Percentiles rank a stretch among this genome's conserved stretches.
These are phyloP conservation scores for Umimayanthus chanpuru DNA, from an alignment of 92 coral and sea anemone species.

Conservation along the genomic window DNA sequence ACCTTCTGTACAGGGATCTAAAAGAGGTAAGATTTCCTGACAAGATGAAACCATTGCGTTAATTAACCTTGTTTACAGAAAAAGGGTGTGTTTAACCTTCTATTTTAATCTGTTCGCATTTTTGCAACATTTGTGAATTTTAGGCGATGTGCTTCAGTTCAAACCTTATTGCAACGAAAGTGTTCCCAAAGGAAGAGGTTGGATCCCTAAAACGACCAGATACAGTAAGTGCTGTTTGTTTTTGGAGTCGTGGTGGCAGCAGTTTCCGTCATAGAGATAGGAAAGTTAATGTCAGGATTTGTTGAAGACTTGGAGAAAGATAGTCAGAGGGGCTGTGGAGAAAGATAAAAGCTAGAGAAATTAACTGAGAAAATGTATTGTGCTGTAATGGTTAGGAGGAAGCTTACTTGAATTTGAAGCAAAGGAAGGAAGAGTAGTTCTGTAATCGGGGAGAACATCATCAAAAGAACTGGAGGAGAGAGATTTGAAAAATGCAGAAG, in stretches of 20 bases:
- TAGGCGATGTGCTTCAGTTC: slow-evolving; percentile 97
- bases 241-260: neutral
- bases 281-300: neutral
- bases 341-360: too few species aligned
- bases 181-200: slow-evolving; percentile 88
- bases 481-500: too few species aligned
- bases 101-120: too few species aligned
- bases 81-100: too few species aligned
- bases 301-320: too few species aligned
- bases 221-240: slow-evolving; percentile 64
- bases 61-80: neutral
- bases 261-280: neutral
- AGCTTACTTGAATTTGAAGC: too few species aligned
- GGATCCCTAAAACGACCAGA: slow-evolving; percentile 84
- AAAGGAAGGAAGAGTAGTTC: too few species aligned
- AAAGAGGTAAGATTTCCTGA: slow-evolving; percentile 72
- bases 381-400: too few species aligned
- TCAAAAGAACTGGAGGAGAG: too few species aligned
- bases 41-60: neutral
- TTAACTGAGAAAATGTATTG: too few species aligned
- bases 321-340: too few species aligned
- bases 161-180: slow-evolving; percentile 80
- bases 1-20: slow-evolving; percentile 90
- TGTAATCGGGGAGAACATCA: too few species aligned
- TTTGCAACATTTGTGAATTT: neutral